phyloP scores from a whole-genome alignment of 2,113 vertebrate species.

The Tyrannus savana region DNA sequence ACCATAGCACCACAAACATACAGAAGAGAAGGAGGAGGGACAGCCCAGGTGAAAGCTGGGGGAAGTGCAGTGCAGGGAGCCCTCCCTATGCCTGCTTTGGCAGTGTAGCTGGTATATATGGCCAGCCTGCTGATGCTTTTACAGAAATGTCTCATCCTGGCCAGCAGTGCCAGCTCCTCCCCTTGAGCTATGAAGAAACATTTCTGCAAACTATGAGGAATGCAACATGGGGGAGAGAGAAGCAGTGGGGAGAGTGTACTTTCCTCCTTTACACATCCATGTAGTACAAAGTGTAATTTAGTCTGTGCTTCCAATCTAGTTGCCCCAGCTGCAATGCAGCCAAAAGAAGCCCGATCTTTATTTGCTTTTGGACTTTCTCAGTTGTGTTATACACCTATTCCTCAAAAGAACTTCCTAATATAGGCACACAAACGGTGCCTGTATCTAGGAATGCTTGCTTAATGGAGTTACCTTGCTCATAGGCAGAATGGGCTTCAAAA shows the following conservation, averaged over 20 bases:
- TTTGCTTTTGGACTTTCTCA: not conserved
- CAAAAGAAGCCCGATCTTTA: not conserved
- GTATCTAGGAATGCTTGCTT: not conserved
- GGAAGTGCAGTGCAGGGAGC: not conserved
- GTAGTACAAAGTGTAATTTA: not conserved
- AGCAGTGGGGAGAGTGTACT: not conserved
- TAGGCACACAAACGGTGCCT: not conserved
- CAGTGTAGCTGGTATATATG: not conserved
- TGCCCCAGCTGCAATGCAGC: not conserved
- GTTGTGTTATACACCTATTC: not conserved
- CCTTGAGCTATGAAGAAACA: not conserved
- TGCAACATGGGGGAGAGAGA: not conserved
- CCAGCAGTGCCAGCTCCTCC: not conserved
- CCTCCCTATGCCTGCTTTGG: fast-evolving
- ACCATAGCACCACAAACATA: not conserved
- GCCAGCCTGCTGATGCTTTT: not conserved
- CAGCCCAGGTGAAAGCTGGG: not conserved
- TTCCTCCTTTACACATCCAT: not conserved
- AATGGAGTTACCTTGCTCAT: not conserved
- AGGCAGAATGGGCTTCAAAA: not conserved
- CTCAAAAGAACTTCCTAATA: not conserved
- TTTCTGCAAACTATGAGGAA: not conserved
- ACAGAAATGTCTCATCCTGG: not conserved
- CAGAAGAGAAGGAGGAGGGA: not conserved
- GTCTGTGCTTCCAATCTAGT: not conserved